Evolutionary conservation across 23 tunicate species (phyloP).

Genomic region (Clavelina lepadiformis): DNA sequence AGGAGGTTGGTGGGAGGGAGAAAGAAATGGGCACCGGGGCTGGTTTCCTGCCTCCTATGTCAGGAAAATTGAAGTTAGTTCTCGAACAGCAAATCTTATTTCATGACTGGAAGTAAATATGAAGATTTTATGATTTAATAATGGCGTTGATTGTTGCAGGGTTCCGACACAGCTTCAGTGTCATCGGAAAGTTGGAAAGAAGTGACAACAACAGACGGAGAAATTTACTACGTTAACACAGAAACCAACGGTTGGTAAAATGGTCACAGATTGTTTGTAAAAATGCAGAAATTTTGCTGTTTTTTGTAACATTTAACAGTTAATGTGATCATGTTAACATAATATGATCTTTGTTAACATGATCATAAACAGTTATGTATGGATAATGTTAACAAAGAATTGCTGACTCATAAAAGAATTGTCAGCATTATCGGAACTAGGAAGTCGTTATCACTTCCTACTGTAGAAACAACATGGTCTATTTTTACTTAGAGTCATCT

Average conservation of each 20-base stretch:
- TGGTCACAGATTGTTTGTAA: no score
- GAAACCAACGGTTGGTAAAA: conserved; percentile 60
- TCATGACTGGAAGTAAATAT: no score
- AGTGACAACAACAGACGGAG: conserved; percentile 56
- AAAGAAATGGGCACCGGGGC: conserved; percentile 49
- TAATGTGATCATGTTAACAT: no score
- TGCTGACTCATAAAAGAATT: no score
- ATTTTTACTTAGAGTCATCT: conserved; percentile 27
- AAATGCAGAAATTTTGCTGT: no score
- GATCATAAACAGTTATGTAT: no score
- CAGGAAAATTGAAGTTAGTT: conserved; percentile 36
- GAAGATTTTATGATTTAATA: neutral
- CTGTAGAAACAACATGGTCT: no score
- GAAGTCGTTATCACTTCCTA: no score
- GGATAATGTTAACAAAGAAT: no score
- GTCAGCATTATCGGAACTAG: no score
- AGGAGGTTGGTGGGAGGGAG: conserved; percentile 91
- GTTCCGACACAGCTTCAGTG: conserved; percentile 5
- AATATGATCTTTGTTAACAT: no score
- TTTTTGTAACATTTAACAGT: no score
- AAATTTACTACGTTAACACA: conserved; percentile 50
- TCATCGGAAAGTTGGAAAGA: conserved; percentile 56
- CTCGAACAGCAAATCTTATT: neutral
- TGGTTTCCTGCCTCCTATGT: conserved; percentile 93
- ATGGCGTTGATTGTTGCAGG: neutral